Evolutionary conservation across 2,888 invertebrate species (phyloP).

Genomic region (Lycophotia porphyrea): DNA sequence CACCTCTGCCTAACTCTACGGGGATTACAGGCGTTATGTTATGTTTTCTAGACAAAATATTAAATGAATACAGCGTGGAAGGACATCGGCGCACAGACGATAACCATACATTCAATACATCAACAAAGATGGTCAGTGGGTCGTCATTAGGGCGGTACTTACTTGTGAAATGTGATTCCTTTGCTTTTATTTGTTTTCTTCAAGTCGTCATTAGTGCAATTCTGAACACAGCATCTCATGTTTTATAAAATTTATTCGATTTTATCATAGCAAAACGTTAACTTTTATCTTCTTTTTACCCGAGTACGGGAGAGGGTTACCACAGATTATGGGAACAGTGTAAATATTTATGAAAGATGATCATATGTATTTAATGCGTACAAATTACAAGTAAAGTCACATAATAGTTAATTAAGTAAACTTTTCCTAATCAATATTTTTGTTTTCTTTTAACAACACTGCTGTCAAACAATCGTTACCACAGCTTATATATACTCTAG

Average conservation of each 20-base stretch:
- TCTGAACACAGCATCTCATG: conserved; percentile 47
- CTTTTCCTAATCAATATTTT: background rate
- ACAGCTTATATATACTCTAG: no score
- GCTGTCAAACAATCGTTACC: background rate
- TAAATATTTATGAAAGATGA: background rate
- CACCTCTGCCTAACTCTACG: no score
- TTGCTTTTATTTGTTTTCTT: conserved; percentile 41
- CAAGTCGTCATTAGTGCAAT: conserved; percentile 27
- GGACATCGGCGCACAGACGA: no score
- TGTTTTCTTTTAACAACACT: background rate
- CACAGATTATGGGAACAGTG: background rate
- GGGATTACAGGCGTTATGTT: no score
- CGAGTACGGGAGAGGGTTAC: background rate
- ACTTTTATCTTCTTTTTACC: background rate
- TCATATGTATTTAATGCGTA: background rate
- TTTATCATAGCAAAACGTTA: background rate
- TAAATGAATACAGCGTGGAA: no score
- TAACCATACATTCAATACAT: no score
- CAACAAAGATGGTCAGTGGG: no score
- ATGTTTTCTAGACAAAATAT: no score
- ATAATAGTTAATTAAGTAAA: no score
- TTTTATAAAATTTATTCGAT: background rate
- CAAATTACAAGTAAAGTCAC: background rate
- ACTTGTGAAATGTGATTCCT: conserved; percentile 44
- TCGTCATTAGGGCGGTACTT: no score